Conservation (phyloP, 2,797 vertebrate genomes). For the Toxotes lorentzi region DNA sequence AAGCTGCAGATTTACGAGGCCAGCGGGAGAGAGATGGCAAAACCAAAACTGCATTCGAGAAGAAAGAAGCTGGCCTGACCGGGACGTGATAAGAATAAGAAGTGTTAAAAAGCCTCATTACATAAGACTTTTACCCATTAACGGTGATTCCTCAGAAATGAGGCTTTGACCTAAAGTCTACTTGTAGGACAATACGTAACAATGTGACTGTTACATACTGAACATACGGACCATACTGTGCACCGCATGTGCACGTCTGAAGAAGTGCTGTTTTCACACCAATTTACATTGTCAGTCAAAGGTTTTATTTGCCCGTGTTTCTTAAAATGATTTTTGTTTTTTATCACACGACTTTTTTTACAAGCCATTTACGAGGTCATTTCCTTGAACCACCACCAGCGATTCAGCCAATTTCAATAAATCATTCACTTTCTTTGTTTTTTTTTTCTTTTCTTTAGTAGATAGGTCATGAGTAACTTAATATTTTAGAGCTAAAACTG, state of each 20-base stretch:
- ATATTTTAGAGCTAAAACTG: neutral
- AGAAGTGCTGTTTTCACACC: neutral
- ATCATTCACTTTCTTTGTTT: neutral
- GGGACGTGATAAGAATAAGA: conserved; percentile 37
- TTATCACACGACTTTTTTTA: neutral
- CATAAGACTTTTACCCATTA: conserved; percentile 24
- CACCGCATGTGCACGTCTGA: neutral
- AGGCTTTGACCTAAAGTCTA: conserved; percentile 3
- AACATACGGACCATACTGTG: neutral
- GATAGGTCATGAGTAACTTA: neutral
- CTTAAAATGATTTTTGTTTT: neutral
- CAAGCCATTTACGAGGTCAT: neutral
- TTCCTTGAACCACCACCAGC: neutral
- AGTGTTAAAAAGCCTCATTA: conserved; percentile 16
- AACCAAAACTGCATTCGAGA: conserved; percentile 45
- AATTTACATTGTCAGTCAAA: conserved; percentile 17
- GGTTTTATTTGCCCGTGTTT: neutral
- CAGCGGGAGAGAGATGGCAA: conserved; percentile 28
- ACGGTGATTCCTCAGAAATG: conserved; percentile 1
- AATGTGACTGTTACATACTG: neutral
- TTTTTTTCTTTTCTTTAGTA: neutral
- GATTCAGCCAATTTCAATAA: neutral
- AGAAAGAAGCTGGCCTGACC: conserved; percentile 28
- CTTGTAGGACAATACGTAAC: neutral
- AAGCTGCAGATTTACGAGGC: conserved; percentile 64